Conservation (phyloP, 2,797 vertebrate genomes). For the Graptemys geographica region DNA sequence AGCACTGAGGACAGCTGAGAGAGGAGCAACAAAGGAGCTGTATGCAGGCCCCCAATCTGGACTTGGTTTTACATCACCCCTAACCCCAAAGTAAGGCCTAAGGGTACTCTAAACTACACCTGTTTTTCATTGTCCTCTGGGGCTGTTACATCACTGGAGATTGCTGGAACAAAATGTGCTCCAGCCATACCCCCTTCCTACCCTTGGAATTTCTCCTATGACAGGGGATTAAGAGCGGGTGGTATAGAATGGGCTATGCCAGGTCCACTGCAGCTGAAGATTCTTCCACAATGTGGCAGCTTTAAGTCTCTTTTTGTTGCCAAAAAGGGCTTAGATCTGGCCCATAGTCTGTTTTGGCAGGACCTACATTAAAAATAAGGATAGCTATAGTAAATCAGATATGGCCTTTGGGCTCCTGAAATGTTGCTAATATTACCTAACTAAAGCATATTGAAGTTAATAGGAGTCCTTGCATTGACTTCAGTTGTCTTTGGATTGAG, state of each 20-base stretch:
- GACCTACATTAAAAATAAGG: background rate
- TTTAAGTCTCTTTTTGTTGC: background rate
- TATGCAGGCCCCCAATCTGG: background rate
- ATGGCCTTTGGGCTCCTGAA: conserved; percentile 5
- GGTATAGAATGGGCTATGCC: background rate
- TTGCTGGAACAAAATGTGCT: background rate
- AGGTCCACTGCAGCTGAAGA: background rate
- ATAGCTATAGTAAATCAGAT: background rate
- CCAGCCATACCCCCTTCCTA: background rate
- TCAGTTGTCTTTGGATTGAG: background rate
- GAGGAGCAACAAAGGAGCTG: background rate
- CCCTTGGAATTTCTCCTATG: background rate
- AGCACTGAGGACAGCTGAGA: background rate
- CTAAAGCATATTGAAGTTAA: background rate
- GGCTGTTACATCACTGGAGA: background rate
- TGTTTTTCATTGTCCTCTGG: background rate
- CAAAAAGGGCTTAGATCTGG: background rate
- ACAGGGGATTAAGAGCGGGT: background rate
- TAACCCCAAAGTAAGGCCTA: background rate
- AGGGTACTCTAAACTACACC: background rate
- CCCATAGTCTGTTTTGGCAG: background rate
- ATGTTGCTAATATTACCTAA: background rate
- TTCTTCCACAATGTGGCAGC: background rate
- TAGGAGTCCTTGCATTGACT: background rate
- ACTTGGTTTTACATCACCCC: background rate